Percentiles rank a stretch among this genome's conserved stretches.
phyloP scores from a whole-genome alignment of 2,113 vertebrate species.

The Trogon surrucura region DNA sequence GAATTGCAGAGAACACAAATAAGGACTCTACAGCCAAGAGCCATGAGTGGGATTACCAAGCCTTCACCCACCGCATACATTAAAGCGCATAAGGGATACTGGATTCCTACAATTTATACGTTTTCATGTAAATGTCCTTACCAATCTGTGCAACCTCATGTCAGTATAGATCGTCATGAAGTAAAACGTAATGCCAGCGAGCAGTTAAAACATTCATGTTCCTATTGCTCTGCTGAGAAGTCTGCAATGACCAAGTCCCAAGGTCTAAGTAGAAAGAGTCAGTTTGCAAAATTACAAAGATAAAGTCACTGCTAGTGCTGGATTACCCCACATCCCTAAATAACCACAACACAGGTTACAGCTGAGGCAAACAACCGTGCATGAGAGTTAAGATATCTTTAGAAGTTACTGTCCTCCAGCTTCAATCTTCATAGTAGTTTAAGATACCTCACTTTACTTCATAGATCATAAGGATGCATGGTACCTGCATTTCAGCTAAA shows the following conservation, averaged over 20 bases:
- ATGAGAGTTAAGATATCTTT: not conserved
- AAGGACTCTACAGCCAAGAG: not conserved
- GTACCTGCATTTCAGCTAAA: not conserved
- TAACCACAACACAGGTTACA: not conserved
- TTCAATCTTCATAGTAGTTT: not conserved
- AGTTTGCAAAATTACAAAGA: not conserved
- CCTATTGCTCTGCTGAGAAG: not conserved
- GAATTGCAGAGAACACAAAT: not conserved
- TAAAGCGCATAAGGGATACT: not conserved
- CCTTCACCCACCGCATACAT: not conserved
- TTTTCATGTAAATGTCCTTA: not conserved
- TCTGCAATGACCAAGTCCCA: not conserved
- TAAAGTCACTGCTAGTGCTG: not conserved
- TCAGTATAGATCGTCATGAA: not conserved
- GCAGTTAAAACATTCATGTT: not conserved
- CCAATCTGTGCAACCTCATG: not conserved
- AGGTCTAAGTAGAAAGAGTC: not conserved
- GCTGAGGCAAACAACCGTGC: not conserved
- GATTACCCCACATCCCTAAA: not conserved
- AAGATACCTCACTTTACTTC: not conserved
- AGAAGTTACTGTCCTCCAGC: not conserved
- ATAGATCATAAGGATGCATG: not conserved
- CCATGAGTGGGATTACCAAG: not conserved
- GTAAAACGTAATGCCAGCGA: not conserved
- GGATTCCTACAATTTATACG: not conserved